These are phyloP conservation scores for Emydoidea blandingii DNA, from an alignment of 2,797 vertebrate species.

Conservation along the genomic window DNA sequence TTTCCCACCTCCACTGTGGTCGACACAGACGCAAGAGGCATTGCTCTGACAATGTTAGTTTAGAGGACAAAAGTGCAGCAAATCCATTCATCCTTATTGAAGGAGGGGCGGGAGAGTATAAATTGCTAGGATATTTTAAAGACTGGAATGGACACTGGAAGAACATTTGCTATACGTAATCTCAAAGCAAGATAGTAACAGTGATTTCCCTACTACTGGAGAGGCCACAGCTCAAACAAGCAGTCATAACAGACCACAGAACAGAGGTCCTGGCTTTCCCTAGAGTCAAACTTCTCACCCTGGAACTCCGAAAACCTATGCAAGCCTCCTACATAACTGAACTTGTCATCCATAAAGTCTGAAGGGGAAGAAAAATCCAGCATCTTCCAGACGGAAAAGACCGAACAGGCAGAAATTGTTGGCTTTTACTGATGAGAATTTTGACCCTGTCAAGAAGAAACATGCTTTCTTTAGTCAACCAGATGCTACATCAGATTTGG, in stretches of 20 bases:
- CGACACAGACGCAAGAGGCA: not conserved
- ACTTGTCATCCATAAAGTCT: rapidly evolving
- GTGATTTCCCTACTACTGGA: not conserved
- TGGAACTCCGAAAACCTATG: not conserved
- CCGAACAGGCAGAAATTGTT: rapidly evolving
- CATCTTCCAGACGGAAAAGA: not conserved
- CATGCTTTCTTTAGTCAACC: not conserved
- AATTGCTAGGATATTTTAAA: not conserved
- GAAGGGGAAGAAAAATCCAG: not conserved
- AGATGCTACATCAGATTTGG: rapidly evolving
- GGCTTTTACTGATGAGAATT: not conserved
- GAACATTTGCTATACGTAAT: not conserved
- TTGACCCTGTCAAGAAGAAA: not conserved
- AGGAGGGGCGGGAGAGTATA: not conserved
- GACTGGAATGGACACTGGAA: not conserved
- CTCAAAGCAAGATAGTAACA: not conserved
- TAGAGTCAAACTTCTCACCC: not conserved
- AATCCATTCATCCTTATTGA: not conserved
- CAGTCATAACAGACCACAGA: not conserved
- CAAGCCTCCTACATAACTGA: not conserved
- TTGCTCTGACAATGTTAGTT: not conserved
- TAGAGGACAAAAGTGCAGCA: not conserved
- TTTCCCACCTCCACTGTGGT: not conserved
- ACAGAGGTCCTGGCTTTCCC: not conserved
- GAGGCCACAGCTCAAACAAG: not conserved